A percentile compares a stretch with the other conserved stretches of the same genome.
Evolutionary conservation across 2,888 invertebrate species (phyloP).

Genomic region (Temnothorax unifasciatus): DNA sequence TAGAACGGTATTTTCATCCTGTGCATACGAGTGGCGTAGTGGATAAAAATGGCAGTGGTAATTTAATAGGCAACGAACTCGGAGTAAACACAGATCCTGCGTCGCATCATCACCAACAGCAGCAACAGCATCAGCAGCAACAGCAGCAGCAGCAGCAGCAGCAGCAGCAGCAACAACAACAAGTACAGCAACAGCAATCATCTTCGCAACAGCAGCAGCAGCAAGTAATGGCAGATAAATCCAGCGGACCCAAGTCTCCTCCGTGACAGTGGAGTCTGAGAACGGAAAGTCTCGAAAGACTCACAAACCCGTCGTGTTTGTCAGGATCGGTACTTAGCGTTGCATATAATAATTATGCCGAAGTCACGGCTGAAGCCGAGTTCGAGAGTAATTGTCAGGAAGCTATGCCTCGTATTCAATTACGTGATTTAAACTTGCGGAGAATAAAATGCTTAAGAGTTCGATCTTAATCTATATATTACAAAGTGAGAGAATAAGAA

Average conservation of each 20-base stretch:
- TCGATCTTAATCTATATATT: slow-evolving; percentile 68
- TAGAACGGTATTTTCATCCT: slow-evolving; percentile 88
- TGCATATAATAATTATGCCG: slow-evolving; percentile 66
- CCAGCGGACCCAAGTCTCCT: slow-evolving; percentile 84
- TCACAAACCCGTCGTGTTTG: slow-evolving; percentile 66
- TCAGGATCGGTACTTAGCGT: slow-evolving; percentile 70
- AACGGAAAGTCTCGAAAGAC: slow-evolving; percentile 71
- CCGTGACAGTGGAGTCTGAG: slow-evolving; percentile 84
- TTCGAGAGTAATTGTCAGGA: slow-evolving; percentile 68
- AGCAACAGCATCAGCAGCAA: slow-evolving; percentile 78
- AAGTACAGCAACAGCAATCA: slow-evolving; percentile 74
- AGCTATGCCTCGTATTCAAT: slow-evolving; percentile 69
- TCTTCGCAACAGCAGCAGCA: slow-evolving; percentile 74
- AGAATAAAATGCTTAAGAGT: slow-evolving; percentile 77
- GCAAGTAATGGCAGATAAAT: slow-evolving; percentile 85
- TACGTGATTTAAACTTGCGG: slow-evolving; percentile 73
- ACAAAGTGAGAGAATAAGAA: slow-evolving; percentile 20
- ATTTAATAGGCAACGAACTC: slow-evolving; percentile 82
- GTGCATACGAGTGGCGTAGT: slow-evolving; percentile 87
- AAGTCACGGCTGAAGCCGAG: slow-evolving; percentile 28
- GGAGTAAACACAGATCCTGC: slow-evolving; percentile 82
- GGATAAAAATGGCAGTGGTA: slow-evolving; percentile 85
- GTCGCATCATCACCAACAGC: slow-evolving; percentile 83
- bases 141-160: slow-evolving; percentile 77
- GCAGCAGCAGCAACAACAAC: slow-evolving; percentile 76